phyloP scores from a whole-genome alignment of 2,797 vertebrate genomes.

The Halcyon chelicuti region DNA sequence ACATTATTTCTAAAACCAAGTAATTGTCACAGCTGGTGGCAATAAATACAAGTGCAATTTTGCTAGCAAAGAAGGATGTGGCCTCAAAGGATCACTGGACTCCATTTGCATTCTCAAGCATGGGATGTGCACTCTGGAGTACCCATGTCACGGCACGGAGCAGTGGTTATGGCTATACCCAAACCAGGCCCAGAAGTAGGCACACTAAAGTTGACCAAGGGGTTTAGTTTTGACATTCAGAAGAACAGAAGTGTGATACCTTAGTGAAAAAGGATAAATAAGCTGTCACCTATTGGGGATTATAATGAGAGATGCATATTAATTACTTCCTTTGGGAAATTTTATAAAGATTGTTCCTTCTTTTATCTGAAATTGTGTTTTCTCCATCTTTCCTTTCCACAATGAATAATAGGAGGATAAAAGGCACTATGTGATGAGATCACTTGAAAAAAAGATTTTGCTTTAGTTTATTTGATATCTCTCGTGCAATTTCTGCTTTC shows the following conservation, averaged over 20 bases:
- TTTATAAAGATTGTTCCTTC: neutral
- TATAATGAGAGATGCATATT: neutral
- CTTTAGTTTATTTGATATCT: neutral
- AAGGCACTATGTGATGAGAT: neutral
- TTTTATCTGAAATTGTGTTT: neutral
- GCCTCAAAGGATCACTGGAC: neutral
- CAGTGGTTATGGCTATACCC: neutral
- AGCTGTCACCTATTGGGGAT: neutral
- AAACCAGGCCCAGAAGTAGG: neutral
- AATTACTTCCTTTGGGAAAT: neutral
- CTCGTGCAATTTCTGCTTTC: neutral
- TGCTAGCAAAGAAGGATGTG: neutral
- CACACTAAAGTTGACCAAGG: neutral
- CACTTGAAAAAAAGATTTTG: neutral
- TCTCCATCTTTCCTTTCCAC: neutral
- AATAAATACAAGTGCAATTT: neutral
- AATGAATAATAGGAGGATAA: neutral
- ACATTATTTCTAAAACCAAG: neutral
- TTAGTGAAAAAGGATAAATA: neutral
- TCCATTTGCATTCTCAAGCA: neutral
- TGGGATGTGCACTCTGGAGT: neutral
- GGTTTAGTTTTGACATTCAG: neutral
- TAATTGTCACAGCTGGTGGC: neutral
- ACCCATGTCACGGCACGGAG: fast-evolving
- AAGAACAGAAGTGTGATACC: neutral